phyloP scores from a whole-genome alignment of 1,140 invertebrate genomes.

The Caerostris extrusa region DNA sequence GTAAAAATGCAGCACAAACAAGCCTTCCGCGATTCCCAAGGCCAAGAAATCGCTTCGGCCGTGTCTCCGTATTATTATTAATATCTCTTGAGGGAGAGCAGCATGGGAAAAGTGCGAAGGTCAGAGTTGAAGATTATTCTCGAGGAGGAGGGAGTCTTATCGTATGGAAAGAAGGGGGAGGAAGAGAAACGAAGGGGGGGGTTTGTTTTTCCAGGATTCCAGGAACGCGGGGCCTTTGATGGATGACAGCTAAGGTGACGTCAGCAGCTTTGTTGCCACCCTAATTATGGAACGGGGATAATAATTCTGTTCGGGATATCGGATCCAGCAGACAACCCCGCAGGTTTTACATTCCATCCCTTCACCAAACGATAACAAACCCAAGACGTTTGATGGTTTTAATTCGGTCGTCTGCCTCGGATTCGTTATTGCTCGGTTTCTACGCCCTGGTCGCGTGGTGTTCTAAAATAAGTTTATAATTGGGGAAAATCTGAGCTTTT shows the following conservation, averaged over 20 bases:
- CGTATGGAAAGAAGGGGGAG: background rate
- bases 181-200: background rate
- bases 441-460: no score
- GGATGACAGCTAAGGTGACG: conserved; percentile 62
- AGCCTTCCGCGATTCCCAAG: no score
- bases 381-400: background rate
- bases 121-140: conserved; percentile 37
- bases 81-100: background rate
- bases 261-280: conserved; percentile 60
- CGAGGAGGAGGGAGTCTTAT: conserved; percentile 24
- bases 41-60: background rate
- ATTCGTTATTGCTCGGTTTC: background rate
- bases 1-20: no score
- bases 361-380: background rate
- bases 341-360: conserved; percentile 45
- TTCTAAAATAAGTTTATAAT: no score
- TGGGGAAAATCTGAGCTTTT: no score
- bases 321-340: conserved; percentile 32
- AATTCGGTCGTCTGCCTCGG: background rate
- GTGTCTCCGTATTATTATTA: background rate
- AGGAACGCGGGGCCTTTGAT: conserved; percentile 30
- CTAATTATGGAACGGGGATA: conserved; percentile 61
- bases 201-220: conserved; percentile 43
- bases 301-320: conserved; percentile 63
- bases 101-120: conserved; percentile 4